A percentile compares a stretch with the other conserved stretches of the same genome.
Evolutionary conservation across 2,797 vertebrate genomes (phyloP).

Genomic region (Limosa lapponica): DNA sequence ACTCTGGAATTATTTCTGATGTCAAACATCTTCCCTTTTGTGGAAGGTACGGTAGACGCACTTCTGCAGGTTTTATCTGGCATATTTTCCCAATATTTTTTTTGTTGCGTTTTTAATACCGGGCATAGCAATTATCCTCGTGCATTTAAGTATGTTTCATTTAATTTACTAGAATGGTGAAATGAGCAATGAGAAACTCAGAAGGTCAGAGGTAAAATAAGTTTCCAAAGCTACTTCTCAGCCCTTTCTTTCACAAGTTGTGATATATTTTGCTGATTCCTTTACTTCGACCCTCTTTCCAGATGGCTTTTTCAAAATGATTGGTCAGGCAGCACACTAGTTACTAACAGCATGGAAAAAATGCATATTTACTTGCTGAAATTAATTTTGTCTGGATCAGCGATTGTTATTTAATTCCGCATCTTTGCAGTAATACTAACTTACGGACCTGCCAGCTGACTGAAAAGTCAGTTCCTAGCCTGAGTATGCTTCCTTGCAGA

Average conservation of each 20-base stretch:
- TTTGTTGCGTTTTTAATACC: neutral
- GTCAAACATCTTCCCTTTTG: neutral
- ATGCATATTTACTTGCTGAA: neutral
- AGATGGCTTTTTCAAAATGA: neutral
- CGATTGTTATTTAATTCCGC: conserved; percentile 13
- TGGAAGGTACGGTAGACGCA: neutral
- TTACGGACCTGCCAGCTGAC: neutral
- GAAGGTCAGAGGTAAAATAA: neutral
- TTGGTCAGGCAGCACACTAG: neutral
- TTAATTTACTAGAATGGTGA: neutral
- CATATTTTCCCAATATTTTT: neutral
- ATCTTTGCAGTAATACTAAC: neutral
- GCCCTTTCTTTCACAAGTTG: neutral
- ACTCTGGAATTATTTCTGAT: neutral
- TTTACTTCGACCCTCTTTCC: neutral
- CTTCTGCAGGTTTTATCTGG: neutral
- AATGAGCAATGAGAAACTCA: neutral
- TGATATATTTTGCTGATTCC: neutral
- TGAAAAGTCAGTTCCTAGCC: neutral
- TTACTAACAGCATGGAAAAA: conserved; percentile 1
- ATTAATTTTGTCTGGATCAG: conserved; percentile 16
- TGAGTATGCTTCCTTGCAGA: neutral
- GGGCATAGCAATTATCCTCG: neutral
- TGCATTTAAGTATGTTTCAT: neutral
- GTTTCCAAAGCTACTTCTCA: neutral